A percentile compares a stretch with the other conserved stretches of the same genome.
Evolutionary conservation across 2,888 invertebrate genomes (phyloP).

Genomic region (Nomada lathburiana): DNA sequence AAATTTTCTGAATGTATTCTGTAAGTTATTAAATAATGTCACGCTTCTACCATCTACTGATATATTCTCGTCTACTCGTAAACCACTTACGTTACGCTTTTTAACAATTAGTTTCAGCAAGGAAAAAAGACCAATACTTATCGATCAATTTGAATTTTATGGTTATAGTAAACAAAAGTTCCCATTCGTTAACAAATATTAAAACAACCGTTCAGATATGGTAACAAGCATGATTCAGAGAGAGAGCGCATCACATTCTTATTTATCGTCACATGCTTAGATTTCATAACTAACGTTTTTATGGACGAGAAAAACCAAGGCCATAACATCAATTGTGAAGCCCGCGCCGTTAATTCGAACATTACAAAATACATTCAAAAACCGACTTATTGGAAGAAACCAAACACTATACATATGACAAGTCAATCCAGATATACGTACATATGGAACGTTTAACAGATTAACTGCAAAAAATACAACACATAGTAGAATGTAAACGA

Average conservation of each 20-base stretch:
- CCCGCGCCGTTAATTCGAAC: constrained; percentile 43
- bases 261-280: constrained; percentile 32
- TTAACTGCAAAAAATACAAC: constrained; percentile 49
- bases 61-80: not conserved
- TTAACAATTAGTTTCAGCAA: not conserved
- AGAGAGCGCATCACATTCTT: constrained; percentile 8
- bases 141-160: constrained; percentile 1
- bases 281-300: constrained; percentile 70
- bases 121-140: not conserved
- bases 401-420: not conserved
- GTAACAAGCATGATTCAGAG: not conserved
- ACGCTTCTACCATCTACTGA: not conserved
- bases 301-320: constrained; percentile 70
- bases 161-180: not conserved
- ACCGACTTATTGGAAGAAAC: not conserved
- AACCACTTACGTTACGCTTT: not conserved
- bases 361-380: constrained; percentile 17
- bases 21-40: not conserved
- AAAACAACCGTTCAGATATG: not conserved
- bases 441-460: not conserved
- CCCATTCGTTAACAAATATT: not conserved
- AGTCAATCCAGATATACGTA: not conserved
- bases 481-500: constrained; percentile 72
- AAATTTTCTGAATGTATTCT: not conserved
- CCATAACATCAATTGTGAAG: constrained; percentile 70